Percentiles rank a stretch among this genome's conserved stretches.
Evolutionary conservation across 2,888 invertebrate species (phyloP).

Genomic region (Enchytraeus crypticus): DNA sequence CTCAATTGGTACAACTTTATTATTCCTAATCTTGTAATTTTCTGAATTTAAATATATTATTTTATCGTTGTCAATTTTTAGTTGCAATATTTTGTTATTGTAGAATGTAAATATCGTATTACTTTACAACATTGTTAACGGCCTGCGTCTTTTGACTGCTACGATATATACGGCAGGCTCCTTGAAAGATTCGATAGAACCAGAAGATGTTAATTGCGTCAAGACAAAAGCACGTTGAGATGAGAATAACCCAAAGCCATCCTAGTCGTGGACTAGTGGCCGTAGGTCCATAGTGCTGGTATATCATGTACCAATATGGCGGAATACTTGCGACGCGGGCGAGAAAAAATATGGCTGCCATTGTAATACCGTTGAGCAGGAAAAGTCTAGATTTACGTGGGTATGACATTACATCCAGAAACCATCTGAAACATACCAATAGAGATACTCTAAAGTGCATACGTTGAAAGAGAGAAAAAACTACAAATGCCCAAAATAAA

Average conservation of each 20-base stretch:
- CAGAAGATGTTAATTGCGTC: constrained; percentile 44
- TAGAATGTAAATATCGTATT: too few relatives aligned
- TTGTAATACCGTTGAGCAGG: constrained; percentile 41
- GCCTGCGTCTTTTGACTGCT: too few relatives aligned
- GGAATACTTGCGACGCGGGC: constrained; percentile 43
- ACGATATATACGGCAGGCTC: constrained; percentile 26
- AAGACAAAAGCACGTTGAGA: constrained; percentile 38
- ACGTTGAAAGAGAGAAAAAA: too few relatives aligned
- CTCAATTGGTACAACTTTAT: too few relatives aligned
- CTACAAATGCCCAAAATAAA: too few relatives aligned
- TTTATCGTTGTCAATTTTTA: too few relatives aligned
- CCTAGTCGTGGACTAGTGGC: constrained; percentile 37
- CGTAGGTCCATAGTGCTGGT: constrained; percentile 5
- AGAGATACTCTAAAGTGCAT: too few relatives aligned
- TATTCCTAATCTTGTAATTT: too few relatives aligned
- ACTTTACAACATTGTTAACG: too few relatives aligned
- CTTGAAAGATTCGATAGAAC: constrained; percentile 41
- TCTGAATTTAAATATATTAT: too few relatives aligned
- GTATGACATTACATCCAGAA: constrained; percentile 36
- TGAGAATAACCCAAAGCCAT: constrained; percentile 40
- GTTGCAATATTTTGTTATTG: too few relatives aligned
- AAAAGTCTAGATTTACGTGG: constrained; percentile 33
- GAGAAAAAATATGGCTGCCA: constrained; percentile 43
- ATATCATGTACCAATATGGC: constrained; percentile 42
- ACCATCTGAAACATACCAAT: constrained; percentile 36